Conservation (phyloP, 2,797 vertebrate species). For the Hyperoplus immaculatus region DNA sequence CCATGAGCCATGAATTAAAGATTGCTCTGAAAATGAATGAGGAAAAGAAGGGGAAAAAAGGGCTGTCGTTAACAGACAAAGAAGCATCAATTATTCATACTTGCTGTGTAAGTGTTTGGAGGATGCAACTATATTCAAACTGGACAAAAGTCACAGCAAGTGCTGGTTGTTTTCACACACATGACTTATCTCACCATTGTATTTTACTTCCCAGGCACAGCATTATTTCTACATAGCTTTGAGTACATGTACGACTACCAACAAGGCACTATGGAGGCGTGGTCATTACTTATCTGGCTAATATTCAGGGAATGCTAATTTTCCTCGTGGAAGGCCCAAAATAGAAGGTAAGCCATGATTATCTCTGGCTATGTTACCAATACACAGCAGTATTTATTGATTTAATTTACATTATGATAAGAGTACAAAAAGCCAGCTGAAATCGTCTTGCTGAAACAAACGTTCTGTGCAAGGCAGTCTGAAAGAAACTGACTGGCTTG, state of each 20-base stretch:
- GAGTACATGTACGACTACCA: slow-evolving; percentile 49
- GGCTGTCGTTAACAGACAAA: slow-evolving; percentile 37
- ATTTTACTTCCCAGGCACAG: slow-evolving; percentile 35
- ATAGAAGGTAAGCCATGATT: slow-evolving; percentile 39
- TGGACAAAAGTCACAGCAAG: not conserved
- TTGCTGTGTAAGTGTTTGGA: slow-evolving; percentile 29
- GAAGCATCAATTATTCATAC: slow-evolving; percentile 62
- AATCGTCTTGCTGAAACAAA: not conserved
- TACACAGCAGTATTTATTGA: slow-evolving; percentile 17
- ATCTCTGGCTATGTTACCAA: slow-evolving; percentile 38
- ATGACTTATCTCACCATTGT: slow-evolving; percentile 12
- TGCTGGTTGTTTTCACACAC: slow-evolving; percentile 8
- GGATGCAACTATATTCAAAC: slow-evolving; percentile 40
- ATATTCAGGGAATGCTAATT: slow-evolving; percentile 58
- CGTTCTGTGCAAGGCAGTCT: too few species aligned
- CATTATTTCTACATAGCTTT: slow-evolving; percentile 34
- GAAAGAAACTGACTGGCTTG: too few species aligned
- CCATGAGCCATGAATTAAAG: slow-evolving; percentile 73
- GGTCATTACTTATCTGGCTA: slow-evolving; percentile 62
- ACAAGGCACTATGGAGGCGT: slow-evolving; percentile 45
- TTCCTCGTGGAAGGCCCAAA: slow-evolving; percentile 39
- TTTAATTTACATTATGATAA: slow-evolving; percentile 31
- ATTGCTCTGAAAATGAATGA: slow-evolving; percentile 27
- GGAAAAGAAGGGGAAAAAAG: not conserved
- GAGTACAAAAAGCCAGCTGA: not conserved